Evolutionary conservation across 92 coral and sea anemone genomes (phyloP), one percentile per base, ranked within the genome.

Genomic region (Porites cylindrica): DNA sequence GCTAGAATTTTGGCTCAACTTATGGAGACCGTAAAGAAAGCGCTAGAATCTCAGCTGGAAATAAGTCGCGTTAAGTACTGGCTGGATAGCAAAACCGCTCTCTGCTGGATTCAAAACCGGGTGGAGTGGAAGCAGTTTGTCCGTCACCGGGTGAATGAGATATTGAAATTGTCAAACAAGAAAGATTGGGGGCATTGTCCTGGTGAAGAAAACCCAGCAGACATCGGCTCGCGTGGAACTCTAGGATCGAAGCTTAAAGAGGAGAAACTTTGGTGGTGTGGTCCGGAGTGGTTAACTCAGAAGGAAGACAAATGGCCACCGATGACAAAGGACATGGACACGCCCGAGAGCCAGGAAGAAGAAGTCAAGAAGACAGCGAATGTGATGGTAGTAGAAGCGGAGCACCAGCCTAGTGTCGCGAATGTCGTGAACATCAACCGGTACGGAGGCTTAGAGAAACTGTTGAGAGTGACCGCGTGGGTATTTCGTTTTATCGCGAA

Each of bases 51-150:
- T 1, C 69, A 66, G 63, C 68, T 89, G 16, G 54, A 82, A 51
- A 10, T 84, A 5, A 74, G 64, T 70, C 38, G 64, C 2, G 72
- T 69, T 64, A 69, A 51, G 13, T 90, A 29, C 69, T 91, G 94
- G 96, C 38, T 82, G n/a, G 95, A 92, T 64, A 76, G 91, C 80
- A 90, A 32, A 73, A 91, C 92, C 6, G 92, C 87, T 20, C 78
- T 93, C 19, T 93, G 89, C 21, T 87, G 92, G 96, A 90, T 90
- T 2, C 63, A 74, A 14, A 93, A 93, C 79, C 10, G 72, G 53
- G 89, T 91, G 9, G 89, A 91, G 82, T 91, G 92, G 94, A 93
- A 93, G 76, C 94, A 91, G 65, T 91, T 87, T 76, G 96, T 93
- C 0, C 80, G 89, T 5, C 85, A 93, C 66, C 53, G 92, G 14